These are phyloP conservation scores for Amblyopsis hoosieri DNA, from an alignment of 2,797 vertebrate genomes.

Conservation along the genomic window DNA sequence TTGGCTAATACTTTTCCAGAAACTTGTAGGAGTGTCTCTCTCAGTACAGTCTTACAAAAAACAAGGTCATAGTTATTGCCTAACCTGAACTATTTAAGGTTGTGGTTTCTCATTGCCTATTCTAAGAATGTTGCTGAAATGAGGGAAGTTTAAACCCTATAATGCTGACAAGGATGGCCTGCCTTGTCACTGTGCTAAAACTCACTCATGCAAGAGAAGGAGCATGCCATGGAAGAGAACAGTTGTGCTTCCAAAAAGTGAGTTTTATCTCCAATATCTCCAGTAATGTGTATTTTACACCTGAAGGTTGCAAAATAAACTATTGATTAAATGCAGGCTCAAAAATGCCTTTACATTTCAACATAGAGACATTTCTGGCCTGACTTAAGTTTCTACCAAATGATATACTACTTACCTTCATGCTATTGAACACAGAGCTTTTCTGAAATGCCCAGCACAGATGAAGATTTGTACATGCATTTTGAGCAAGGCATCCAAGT, in stretches of 20 bases:
- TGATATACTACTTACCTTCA: constrained; percentile 11
- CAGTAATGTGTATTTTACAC: too few relatives aligned
- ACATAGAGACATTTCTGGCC: constrained; percentile 1
- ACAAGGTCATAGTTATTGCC: not conserved
- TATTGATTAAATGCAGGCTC: constrained; percentile 30
- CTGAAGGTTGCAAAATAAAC: not conserved
- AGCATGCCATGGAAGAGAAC: not conserved
- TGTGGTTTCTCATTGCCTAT: not conserved
- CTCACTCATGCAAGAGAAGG: constrained; percentile 34
- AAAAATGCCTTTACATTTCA: constrained; percentile 10
- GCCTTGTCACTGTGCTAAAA: constrained; percentile 20
- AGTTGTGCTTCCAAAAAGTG: constrained; percentile 8
- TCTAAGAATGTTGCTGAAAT: constrained; percentile 2
- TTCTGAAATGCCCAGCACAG: not conserved
- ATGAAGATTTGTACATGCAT: not conserved
- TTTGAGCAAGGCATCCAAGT: not conserved
- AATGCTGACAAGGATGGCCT: constrained; percentile 6
- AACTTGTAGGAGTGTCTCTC: not conserved
- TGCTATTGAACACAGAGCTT: constrained; percentile 24
- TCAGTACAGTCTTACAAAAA: not conserved
- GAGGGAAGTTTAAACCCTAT: constrained; percentile 13
- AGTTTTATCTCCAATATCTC: constrained; percentile 37
- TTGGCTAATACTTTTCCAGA: not conserved
- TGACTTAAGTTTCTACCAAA: constrained; percentile 12
- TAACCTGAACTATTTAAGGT: not conserved